Evolutionary conservation across 2,888 invertebrate species (phyloP), one percentile per base, ranked within the genome.

Genomic region (Cantharis nigra): DNA sequence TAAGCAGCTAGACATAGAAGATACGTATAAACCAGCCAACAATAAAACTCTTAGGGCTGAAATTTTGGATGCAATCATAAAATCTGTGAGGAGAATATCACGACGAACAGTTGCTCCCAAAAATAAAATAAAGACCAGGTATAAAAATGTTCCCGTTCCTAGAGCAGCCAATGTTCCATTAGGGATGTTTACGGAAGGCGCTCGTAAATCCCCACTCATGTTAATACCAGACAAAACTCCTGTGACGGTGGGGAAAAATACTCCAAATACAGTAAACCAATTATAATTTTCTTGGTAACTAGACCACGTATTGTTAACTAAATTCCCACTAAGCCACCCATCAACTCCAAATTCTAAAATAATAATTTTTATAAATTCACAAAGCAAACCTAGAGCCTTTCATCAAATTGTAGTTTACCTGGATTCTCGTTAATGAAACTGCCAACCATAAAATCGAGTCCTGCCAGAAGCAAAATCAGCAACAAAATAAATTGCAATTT

Each of bases 171-270:
- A 89, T 2, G 98, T 97, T 13, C 98, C 98, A 88, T 96, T 95
- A 0, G 98, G 98, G 86, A 98, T 98, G 88, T 97, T 97, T 64
- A 93, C 92, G 5, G 96, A 95, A 1, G 98, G 98, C 82, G 97
- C 95, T 82, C 94, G 92, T 75, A 99, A 91, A 88, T 99, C 98
- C 13, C 98, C 98, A 86, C 98, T 97, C 98, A 99, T 99, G 87
- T 99, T 99, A 83, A 99, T 98, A 33, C 99, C 99, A 7, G 98
- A 97, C 81, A 99, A 90, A 80, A 99, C 96, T 14, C 99, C 99
- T 69, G 98, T 98, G 26, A 98, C 96, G 0, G 98, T 98, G 13
- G 98, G 98, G 87, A 99, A 99, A 89, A 98, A 98, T 2, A 99
- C 96, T 30, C 98, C 98, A 89, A 98, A 98, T 63, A 98, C 97